Conservation (phyloP, 2,113 vertebrate species). For the Lepisosteus oculatus region DNA sequence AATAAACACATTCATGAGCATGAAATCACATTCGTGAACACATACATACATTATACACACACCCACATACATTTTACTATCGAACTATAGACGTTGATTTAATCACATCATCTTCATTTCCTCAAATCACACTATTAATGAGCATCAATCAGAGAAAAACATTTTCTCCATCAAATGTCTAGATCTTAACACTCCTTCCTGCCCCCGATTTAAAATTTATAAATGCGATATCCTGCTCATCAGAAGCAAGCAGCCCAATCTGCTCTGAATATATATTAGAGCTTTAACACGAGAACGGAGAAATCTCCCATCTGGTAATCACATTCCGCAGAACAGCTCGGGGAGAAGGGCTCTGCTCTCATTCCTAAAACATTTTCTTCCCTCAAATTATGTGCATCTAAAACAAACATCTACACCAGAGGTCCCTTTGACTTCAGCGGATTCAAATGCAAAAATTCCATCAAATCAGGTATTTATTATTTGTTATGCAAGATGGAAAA, state of each 20-base stretch:
- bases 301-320: constrained; percentile 84
- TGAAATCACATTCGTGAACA: no score
- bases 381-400: constrained; percentile 78
- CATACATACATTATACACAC: background rate
- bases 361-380: constrained; percentile 75
- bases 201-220: constrained; percentile 84
- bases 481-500: constrained; percentile 18
- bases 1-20: background rate
- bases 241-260: constrained; percentile 80
- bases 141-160: constrained; percentile 14
- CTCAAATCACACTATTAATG: constrained; percentile 9
- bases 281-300: constrained; percentile 83
- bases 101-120: constrained; percentile 7
- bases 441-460: constrained; percentile 32
- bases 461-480: constrained; percentile 35
- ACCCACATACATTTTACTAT: background rate
- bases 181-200: constrained; percentile 70
- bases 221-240: constrained; percentile 86
- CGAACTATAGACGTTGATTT: background rate
- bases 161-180: constrained; percentile 66
- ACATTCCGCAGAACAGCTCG: constrained; percentile 75
- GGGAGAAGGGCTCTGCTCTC: constrained; percentile 57
- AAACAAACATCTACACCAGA: constrained; percentile 67
- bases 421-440: constrained; percentile 22
- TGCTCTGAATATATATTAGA: constrained; percentile 91